phyloP scores from a whole-genome alignment of 1,140 invertebrate species.

The Caenorhabditis elegans region WBcel235 BX284605.5:12036001-12036500 shows the following conservation, averaged over 20 bases:
- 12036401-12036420: not conserved
- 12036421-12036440: not conserved
- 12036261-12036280: not conserved
- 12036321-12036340: slow-evolving; percentile 16
- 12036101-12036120: not conserved
- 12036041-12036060: not conserved
- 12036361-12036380: not conserved
- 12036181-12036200: not conserved
- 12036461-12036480: not conserved
- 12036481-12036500: not conserved
- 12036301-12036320: slow-evolving; percentile 31
- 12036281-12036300: not conserved
- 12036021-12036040: no score
- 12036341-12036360: not conserved
- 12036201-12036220: no score
- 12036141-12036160: not conserved
- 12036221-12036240: no score
- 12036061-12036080: not conserved
- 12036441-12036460: not conserved
- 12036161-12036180: not conserved
- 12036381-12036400: not conserved
- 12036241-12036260: not conserved
- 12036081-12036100: not conserved
- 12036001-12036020: no score
- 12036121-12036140: not conserved